phyloP scores from a whole-genome alignment of 2,888 invertebrate species.

The Diachrysia chrysitis region DNA sequence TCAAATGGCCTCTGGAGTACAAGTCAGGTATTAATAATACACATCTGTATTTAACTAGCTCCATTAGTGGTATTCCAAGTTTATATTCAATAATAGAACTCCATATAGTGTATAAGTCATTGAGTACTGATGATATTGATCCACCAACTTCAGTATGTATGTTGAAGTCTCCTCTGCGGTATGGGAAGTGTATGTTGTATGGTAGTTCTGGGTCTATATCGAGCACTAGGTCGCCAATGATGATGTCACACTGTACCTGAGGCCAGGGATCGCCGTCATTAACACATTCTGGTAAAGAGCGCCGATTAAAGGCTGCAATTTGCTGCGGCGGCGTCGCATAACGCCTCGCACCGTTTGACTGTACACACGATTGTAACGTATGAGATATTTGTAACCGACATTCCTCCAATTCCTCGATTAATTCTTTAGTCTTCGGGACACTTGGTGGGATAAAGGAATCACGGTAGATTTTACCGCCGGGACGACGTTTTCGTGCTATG shows the following conservation, averaged over 20 bases:
- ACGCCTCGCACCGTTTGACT: slow-evolving; percentile 94
- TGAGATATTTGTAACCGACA: slow-evolving; percentile 95
- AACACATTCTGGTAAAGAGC: slow-evolving; percentile 92
- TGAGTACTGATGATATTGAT: slow-evolving; percentile 94
- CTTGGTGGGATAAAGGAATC: slow-evolving; percentile 92
- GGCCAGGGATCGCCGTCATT: slow-evolving; percentile 90
- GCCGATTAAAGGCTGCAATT: slow-evolving; percentile 95
- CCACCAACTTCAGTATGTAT: slow-evolving; percentile 95
- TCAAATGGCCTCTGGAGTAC: slow-evolving; percentile 95
- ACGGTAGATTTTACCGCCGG: slow-evolving; percentile 87
- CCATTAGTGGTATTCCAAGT: slow-evolving; percentile 92
- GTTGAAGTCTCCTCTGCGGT: slow-evolving; percentile 96
- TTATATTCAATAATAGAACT: slow-evolving; percentile 93
- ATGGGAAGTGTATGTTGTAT: slow-evolving; percentile 97
- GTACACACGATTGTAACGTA: slow-evolving; percentile 95
- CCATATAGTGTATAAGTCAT: slow-evolving; percentile 97
- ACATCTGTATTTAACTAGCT: slow-evolving; percentile 94
- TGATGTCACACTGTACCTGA: slow-evolving; percentile 90
- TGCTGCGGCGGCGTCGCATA: slow-evolving; percentile 97
- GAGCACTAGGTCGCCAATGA: slow-evolving; percentile 94
- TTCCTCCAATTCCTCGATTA: slow-evolving; percentile 94
- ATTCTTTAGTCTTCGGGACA: slow-evolving; percentile 91
- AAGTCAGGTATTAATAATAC: slow-evolving; percentile 97
- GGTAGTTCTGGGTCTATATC: slow-evolving; percentile 91
- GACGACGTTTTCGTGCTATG: slow-evolving; percentile 92